phyloP scores from a whole-genome alignment of 2,797 vertebrate genomes.

The Lepilemur ruficaudatus region DNA sequence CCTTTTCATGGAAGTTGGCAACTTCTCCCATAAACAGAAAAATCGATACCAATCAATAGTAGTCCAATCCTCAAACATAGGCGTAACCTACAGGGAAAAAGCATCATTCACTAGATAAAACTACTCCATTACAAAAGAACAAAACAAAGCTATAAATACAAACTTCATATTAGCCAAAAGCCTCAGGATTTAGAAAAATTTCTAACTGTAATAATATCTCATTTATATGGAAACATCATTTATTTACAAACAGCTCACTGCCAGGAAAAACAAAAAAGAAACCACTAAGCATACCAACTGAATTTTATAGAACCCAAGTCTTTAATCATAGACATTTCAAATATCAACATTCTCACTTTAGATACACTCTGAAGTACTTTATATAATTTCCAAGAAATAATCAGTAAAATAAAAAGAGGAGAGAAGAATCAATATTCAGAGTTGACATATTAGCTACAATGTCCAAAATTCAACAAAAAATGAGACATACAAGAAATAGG shows the following conservation, averaged over 20 bases:
- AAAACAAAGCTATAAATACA: constrained; percentile 21
- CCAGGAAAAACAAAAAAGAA: neutral
- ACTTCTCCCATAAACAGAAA: constrained; percentile 96
- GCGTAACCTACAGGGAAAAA: constrained; percentile 90
- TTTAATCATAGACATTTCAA: neutral
- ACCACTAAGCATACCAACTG: neutral
- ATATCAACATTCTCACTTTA: neutral
- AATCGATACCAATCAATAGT: constrained; percentile 98
- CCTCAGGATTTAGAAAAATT: neutral
- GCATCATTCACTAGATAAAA: constrained; percentile 36
- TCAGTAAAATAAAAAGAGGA: neutral
- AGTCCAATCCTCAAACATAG: constrained; percentile 95
- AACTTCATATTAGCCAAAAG: constrained; percentile 13
- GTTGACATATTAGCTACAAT: neutral
- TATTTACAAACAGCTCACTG: constrained; percentile 13
- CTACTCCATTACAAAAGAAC: constrained; percentile 23
- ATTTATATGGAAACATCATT: constrained; percentile 34
- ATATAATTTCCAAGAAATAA: constrained; percentile 23
- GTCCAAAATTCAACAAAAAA: neutral
- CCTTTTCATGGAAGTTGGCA: constrained; percentile 94
- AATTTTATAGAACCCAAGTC: neutral
- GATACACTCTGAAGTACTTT: neutral
- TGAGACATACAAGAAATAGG: neutral
- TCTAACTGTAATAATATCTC: neutral
- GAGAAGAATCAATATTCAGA: neutral